Base-by-base conservation (phyloP, 1,140 invertebrate species). In the Neelides sp. region DNA sequence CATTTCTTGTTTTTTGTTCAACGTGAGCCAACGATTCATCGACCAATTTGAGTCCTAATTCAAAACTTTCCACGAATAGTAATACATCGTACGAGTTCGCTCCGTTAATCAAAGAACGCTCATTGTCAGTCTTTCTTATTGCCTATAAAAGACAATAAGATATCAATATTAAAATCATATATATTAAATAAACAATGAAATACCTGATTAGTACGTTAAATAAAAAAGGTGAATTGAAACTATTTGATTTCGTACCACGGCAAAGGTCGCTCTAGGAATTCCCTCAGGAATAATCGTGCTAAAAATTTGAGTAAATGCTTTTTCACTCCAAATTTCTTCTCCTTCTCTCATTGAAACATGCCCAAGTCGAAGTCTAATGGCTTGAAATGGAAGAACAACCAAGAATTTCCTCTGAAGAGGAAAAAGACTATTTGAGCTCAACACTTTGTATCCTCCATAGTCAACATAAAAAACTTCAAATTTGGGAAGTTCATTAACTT, bases 311-410 rank as follows among this genome's bases (percentile, higher is more conserved):
- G 10, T 17, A 39, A 7, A 12, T 12, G 19, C 36, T 39, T 39
- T 17, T 15, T 19, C 19, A 39, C 19, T 19, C 36, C 36, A 39
- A 4, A 12, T 17, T 15, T 39, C 19, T 15, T 39, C 19, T 12
- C 15, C 5, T 12, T 39, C 19, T 39, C 7, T 39, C 5, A 12
- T 20, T 24, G 13, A n/a, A 24, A 30, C 15, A 37, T 51, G 50
- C 2, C 13, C 13, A 7, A 43, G 17, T 30, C 37, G 37, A 13
- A 51, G 17, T 1, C 24, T 23, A 5, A 51, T 51, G 15, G 42
- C 42, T 37, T 51, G 50, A 32, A 51, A 51, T 7, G 50, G 50
- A 23, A 51, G 22, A 15, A 17, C 15, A 1, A 17, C 2, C 13
- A 51, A 28, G 30, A 27, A 51, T 22, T 28, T n/a, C 3, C 13